Conservation (phyloP, 2,113 vertebrate species). For the Hydrochoerus hydrochaeris region DNA sequence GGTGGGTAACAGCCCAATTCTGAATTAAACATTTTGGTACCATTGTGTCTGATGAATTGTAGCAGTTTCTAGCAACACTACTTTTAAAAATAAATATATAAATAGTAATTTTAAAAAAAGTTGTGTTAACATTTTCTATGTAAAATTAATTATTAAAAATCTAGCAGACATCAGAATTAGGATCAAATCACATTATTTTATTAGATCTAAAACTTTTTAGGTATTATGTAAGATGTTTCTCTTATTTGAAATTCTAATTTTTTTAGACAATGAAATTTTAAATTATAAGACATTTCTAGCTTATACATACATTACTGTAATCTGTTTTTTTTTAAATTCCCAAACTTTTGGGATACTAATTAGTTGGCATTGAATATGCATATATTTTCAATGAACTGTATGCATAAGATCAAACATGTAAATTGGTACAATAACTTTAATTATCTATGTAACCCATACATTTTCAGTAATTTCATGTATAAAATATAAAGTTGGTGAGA, state of each 20-base stretch:
- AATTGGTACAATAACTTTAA: neutral
- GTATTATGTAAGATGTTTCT: neutral
- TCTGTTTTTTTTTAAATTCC: neutral
- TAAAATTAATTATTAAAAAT: neutral
- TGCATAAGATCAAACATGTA: neutral
- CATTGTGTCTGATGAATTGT: neutral
- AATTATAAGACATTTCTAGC: neutral
- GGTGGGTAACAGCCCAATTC: neutral
- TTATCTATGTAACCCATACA: neutral
- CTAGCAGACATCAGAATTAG: neutral
- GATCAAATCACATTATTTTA: neutral
- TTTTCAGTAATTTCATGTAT: neutral
- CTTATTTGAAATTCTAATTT: neutral
- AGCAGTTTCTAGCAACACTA: neutral
- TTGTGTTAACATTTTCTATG: neutral
- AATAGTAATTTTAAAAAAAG: neutral
- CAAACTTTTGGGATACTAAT: neutral
- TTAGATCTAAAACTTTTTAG: neutral
- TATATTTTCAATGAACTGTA: neutral
- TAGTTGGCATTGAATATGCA: neutral
- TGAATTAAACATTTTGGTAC: neutral
- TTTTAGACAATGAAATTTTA: neutral
- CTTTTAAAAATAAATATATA: neutral
- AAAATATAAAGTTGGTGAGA: neutral
- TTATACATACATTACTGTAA: neutral